A percentile compares a stretch with the other conserved stretches of the same genome.
phyloP scores from a whole-genome alignment of 1,140 invertebrate species.

The Drosophila elegans region DNA sequence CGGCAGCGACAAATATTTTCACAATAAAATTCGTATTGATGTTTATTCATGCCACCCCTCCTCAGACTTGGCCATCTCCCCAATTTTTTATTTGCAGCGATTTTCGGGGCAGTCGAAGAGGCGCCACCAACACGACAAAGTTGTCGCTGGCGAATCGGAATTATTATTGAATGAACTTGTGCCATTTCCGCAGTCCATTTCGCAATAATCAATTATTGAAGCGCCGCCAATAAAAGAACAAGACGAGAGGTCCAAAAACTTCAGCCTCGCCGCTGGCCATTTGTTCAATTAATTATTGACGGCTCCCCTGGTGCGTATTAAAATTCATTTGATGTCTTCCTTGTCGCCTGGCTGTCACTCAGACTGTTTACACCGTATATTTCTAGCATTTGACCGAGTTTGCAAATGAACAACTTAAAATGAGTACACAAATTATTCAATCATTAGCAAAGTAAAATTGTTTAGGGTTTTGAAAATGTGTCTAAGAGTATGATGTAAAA shows the following conservation, averaged over 20 bases:
- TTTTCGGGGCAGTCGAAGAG: conserved; percentile 55
- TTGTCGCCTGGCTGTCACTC: conserved; percentile 60
- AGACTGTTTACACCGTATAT: conserved; percentile 53
- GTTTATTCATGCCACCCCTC: conserved; percentile 55
- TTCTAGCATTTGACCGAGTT: conserved; percentile 60
- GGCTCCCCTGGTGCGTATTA: conserved; percentile 61
- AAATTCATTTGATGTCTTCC: conserved; percentile 74
- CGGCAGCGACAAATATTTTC: conserved; percentile 54
- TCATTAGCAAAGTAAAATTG: too few relatives aligned
- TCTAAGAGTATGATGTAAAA: too few relatives aligned
- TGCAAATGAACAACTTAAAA: conserved; percentile 6
- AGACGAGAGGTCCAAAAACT: conserved; percentile 14
- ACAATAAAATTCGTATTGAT: conserved; percentile 70
- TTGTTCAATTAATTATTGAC: conserved; percentile 69
- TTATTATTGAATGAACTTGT: conserved; percentile 41
- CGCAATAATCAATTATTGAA: conserved; percentile 50
- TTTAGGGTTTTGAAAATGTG: too few relatives aligned
- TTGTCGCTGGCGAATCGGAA: conserved; percentile 36
- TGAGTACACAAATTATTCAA: background rate
- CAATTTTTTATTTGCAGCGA: conserved; percentile 21
- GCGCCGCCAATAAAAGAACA: conserved; percentile 22
- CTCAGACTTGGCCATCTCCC: background rate
- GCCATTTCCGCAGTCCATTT: conserved; percentile 37
- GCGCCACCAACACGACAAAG: conserved; percentile 52
- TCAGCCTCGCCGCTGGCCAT: conserved; percentile 41